These are phyloP conservation scores for Etheostoma nigrum DNA, from an alignment of 2,797 vertebrate genomes.

Conservation along the genomic window DNA sequence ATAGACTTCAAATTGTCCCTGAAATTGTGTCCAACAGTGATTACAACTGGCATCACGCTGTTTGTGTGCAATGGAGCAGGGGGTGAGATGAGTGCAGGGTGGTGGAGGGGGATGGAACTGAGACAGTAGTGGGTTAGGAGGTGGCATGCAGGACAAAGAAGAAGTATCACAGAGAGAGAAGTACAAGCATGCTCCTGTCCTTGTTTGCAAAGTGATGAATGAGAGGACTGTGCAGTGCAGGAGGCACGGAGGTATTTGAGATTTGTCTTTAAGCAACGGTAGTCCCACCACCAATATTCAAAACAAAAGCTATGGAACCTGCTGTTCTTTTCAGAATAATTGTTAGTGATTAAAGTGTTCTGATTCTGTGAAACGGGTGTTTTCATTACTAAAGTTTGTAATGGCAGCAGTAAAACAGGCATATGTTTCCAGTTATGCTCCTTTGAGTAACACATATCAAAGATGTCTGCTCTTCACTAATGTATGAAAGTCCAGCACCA, in stretches of 20 bases:
- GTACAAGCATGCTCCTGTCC: constrained; percentile 87
- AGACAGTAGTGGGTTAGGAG: constrained; percentile 69
- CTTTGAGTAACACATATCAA: constrained; percentile 8
- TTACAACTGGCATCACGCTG: constrained; percentile 97
- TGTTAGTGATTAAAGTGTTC: background rate
- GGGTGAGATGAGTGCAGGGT: constrained; percentile 65
- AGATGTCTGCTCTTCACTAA: background rate
- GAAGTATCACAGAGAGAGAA: constrained; percentile 59
- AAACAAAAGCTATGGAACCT: background rate
- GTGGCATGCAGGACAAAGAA: constrained; percentile 75
- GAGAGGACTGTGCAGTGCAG: constrained; percentile 41
- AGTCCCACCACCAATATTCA: background rate
- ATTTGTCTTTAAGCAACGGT: constrained; percentile 78
- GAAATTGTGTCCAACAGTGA: constrained; percentile 99
- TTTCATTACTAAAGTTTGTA: background rate
- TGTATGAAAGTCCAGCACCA: background rate
- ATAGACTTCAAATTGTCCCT: constrained; percentile 99
- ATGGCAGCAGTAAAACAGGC: background rate
- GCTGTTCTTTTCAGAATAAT: background rate
- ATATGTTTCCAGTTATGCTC: background rate
- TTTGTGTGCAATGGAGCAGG: constrained; percentile 85
- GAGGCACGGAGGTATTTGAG: constrained; percentile 83
- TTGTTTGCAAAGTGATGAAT: constrained; percentile 86
- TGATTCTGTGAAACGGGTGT: background rate
- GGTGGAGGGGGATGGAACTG: constrained; percentile 42